Evolutionary conservation across 2,113 vertebrate species (phyloP).

Genomic region (Malurus melanocephalus): DNA sequence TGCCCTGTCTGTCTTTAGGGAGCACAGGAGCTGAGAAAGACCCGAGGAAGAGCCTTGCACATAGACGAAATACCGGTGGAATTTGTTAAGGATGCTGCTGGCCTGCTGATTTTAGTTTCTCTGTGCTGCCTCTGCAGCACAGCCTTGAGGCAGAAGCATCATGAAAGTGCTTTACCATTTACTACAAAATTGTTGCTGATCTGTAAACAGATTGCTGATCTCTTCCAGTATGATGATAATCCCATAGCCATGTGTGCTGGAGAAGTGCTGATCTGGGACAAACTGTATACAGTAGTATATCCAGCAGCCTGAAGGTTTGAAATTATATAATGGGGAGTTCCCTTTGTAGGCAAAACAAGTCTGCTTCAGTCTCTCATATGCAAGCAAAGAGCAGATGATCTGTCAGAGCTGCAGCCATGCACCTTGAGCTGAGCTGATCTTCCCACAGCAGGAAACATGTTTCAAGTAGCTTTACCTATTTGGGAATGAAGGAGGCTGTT

Average conservation of each 20-base stretch:
- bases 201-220: not conserved
- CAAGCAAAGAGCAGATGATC: not conserved
- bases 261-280: not conserved
- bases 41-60: not conserved
- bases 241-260: not conserved
- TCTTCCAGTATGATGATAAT: not conserved
- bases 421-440: not conserved
- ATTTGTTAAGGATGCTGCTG: not conserved
- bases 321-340: not conserved
- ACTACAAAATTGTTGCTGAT: not conserved
- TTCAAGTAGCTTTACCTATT: not conserved
- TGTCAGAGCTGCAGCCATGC: not conserved
- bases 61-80: accelerated
- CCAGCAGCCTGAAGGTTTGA: not conserved
- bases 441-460: not conserved
- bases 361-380: accelerated
- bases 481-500: not conserved
- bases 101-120: not conserved
- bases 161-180: not conserved
- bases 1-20: not conserved
- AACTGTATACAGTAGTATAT: not conserved
- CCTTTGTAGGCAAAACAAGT: not conserved
- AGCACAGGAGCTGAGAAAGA: not conserved
- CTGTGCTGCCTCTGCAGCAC: not conserved
- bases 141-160: not conserved